Evolutionary conservation across 2,113 vertebrate species (phyloP).

Genomic region (Phaethon lepturus): DNA sequence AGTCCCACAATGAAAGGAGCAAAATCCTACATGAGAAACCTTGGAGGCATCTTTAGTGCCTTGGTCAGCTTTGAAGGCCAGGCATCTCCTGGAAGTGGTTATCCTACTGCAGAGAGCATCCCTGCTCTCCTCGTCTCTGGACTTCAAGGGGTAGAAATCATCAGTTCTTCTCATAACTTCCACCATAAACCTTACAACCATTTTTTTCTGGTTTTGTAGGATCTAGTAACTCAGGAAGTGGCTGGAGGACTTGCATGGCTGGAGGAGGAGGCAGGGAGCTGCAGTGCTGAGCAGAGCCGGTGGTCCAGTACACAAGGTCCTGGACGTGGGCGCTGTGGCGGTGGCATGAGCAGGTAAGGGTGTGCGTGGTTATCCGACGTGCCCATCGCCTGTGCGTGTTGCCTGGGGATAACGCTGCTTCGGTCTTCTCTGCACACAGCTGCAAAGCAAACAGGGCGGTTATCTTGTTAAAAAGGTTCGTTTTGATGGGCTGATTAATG

Average conservation of each 20-base stretch:
- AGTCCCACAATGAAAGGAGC: neutral
- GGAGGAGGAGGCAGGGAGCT: neutral
- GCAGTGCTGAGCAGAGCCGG: neutral
- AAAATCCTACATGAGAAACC: neutral
- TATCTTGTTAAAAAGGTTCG: neutral
- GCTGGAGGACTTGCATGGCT: neutral
- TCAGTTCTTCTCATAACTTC: neutral
- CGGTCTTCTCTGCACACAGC: neutral
- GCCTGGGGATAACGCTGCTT: neutral
- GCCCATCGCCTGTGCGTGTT: fast-evolving
- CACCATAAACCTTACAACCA: neutral
- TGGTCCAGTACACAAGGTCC: no score
- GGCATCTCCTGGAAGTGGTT: neutral
- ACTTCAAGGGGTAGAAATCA: neutral
- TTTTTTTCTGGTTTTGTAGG: neutral
- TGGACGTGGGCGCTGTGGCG: fast-evolving
- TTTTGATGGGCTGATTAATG: neutral
- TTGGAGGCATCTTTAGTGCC: neutral
- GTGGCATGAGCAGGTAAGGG: neutral
- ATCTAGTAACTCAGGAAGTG: neutral
- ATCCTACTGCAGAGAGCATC: neutral
- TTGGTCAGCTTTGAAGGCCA: neutral
- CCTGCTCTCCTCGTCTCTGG: neutral
- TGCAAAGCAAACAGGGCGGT: neutral
- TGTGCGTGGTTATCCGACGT: fast-evolving